These are phyloP conservation scores for Gobius niger DNA, from an alignment of 2,113 vertebrate genomes.

Conservation along the genomic window DNA sequence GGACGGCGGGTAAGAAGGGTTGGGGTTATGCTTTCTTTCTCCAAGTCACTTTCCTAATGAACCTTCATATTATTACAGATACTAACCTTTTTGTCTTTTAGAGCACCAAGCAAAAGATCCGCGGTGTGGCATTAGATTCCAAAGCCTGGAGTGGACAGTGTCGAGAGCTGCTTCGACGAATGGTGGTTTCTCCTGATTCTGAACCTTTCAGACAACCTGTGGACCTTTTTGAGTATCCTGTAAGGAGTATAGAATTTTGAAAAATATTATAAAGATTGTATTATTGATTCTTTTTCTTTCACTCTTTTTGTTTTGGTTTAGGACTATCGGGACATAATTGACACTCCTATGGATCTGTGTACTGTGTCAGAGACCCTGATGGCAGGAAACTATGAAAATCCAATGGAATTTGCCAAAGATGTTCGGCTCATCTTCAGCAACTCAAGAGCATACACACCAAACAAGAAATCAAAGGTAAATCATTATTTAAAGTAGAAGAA, in stretches of 20 bases:
- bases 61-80: not conserved
- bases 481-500: not conserved
- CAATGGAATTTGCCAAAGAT: slow-evolving; percentile 95
- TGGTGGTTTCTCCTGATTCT: slow-evolving; percentile 87
- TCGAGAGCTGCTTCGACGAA: slow-evolving; percentile 85
- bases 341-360: slow-evolving; percentile 94
- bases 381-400: slow-evolving; percentile 89
- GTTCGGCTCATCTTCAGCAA: slow-evolving; percentile 96
- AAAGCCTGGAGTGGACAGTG: slow-evolving; percentile 86
- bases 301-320: slow-evolving; percentile 52
- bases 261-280: not conserved
- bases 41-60: not conserved
- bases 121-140: slow-evolving; percentile 72
- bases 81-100: slow-evolving; percentile 23
- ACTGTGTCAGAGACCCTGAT: slow-evolving; percentile 90
- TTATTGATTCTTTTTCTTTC: not conserved
- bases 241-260: slow-evolving; percentile 50
- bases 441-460: slow-evolving; percentile 96
- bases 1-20: slow-evolving; percentile 81
- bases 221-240: slow-evolving; percentile 88
- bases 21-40: not conserved
- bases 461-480: slow-evolving; percentile 94
- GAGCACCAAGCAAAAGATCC: slow-evolving; percentile 57
- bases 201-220: slow-evolving; percentile 90
- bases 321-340: slow-evolving; percentile 92